Base-by-base conservation (phyloP, 2,797 vertebrate species). In the Melanotaenia pygmaea region DNA sequence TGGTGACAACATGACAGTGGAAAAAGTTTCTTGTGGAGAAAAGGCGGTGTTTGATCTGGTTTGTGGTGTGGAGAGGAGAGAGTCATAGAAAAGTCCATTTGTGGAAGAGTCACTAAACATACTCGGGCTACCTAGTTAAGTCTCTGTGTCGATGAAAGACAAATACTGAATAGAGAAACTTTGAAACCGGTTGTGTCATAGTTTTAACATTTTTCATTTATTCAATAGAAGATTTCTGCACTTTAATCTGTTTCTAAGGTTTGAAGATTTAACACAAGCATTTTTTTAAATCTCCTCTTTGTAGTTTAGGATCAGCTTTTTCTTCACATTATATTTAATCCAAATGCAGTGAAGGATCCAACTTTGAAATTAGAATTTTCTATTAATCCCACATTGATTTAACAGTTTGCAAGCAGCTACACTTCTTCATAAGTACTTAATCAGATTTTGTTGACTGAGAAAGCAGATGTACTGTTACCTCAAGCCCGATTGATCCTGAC, bases 371-470 rank as follows among this genome's bases (percentile, higher is more conserved):
- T 9, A 51, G 6, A 51, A 67, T 0, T 16, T 40, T 51, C 18
- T 45, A 62, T 67, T 58, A 59, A 59, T 68, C 57, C 47, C 20
- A 20, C 24, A 60, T 56, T 22, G 45, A 77, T 62, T 57, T 18
- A 34, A 26, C 47, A 5, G 22, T 40, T 24, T 67, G 38, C 32
- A 30, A 63, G 38, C 14, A 14, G 18, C 59, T 34, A n/a, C 10
- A 43, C 53, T 77, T 58, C n/a, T 34, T 59, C 7, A 28, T 67
- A 51, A 72, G 54, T 64, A 68, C 50, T 59, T 59, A 64, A 0
- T 56, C 30, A 35, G 3, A 24, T 78, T 73, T 43, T 47, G 50
- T 72, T 35, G n/a, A 8, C 43, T 47, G 30, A 34, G 43, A 64
- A 11, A 30, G 50, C 20, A 62, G 45, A 68, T 35, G 54, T 59